A percentile compares a stretch with the other conserved stretches of the same genome.
phyloP scores from a whole-genome alignment of 2,797 vertebrate species.

The Poeciliopsis paucimaculata region DNA sequence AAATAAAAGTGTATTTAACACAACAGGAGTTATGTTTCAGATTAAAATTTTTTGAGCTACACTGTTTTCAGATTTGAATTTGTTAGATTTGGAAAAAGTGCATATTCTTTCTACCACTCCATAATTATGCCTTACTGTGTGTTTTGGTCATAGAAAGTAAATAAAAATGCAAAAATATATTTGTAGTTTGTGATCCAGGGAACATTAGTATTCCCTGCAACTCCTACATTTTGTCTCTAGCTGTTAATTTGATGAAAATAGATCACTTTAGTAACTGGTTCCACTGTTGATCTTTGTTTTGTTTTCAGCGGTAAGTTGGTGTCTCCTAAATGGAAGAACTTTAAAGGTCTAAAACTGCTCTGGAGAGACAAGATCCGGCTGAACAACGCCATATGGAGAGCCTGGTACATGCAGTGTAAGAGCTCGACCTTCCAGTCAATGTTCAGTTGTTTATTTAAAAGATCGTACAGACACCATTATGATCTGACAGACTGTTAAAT shows the following conservation, averaged over 20 bases:
- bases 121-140: not conserved
- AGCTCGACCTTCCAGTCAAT: constrained; percentile 10
- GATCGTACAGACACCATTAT: not conserved
- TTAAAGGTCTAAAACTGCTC: constrained; percentile 96
- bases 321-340: constrained; percentile 99
- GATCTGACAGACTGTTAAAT: not conserved
- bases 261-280: not conserved
- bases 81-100: not conserved
- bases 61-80: not conserved
- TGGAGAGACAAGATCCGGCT: constrained; percentile 99
- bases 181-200: not conserved
- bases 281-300: constrained; percentile 1
- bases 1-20: not conserved
- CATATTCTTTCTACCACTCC: not conserved
- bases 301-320: constrained; percentile 90
- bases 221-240: not conserved
- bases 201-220: not conserved
- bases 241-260: not conserved
- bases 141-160: not conserved
- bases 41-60: not conserved
- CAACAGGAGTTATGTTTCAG: not conserved
- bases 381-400: constrained; percentile 99
- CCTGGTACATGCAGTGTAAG: constrained; percentile 99
- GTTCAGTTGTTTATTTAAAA: not conserved
- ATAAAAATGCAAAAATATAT: not conserved